phyloP scores from a whole-genome alignment of 2,888 invertebrate genomes.

The Philaethria dido region DNA sequence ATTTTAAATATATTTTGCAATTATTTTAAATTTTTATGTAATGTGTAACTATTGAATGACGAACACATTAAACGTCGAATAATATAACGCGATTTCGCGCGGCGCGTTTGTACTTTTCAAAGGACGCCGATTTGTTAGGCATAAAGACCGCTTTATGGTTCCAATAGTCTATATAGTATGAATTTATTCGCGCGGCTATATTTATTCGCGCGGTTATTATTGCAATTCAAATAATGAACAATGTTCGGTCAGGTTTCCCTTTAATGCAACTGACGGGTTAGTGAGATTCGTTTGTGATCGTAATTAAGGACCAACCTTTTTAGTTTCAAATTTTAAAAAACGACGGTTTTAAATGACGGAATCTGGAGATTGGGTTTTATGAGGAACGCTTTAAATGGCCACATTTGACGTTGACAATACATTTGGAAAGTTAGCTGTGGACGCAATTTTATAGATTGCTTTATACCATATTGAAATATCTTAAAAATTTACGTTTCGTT shows the following conservation, averaged over 20 bases:
- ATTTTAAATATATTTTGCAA: conserved; percentile 25
- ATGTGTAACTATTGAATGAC: conserved; percentile 41
- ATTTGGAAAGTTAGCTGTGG: neutral
- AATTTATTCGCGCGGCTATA: conserved; percentile 65
- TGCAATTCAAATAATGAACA: conserved; percentile 80
- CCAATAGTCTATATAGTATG: conserved; percentile 63
- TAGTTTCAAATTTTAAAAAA: conserved; percentile 36
- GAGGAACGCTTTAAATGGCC: neutral
- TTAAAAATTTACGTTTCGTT: no score
- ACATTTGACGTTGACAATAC: neutral
- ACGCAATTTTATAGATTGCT: neutral
- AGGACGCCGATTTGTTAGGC: conserved; percentile 82
- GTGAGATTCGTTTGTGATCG: conserved; percentile 48
- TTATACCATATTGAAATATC: neutral
- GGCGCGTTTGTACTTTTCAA: conserved; percentile 74
- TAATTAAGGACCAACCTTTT: conserved; percentile 44
- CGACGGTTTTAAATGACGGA: conserved; percentile 16
- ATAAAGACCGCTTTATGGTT: conserved; percentile 78
- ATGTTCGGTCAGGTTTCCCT: conserved; percentile 68
- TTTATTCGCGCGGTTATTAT: conserved; percentile 77
- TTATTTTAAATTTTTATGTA: conserved; percentile 28
- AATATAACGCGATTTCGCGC: conserved; percentile 69
- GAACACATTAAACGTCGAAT: conserved; percentile 65
- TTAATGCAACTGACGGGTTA: conserved; percentile 53
- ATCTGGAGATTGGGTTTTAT: conserved; percentile 31